phyloP scores from a whole-genome alignment of 2,888 invertebrate genomes.

The Oxyscelio sp. region DNA sequence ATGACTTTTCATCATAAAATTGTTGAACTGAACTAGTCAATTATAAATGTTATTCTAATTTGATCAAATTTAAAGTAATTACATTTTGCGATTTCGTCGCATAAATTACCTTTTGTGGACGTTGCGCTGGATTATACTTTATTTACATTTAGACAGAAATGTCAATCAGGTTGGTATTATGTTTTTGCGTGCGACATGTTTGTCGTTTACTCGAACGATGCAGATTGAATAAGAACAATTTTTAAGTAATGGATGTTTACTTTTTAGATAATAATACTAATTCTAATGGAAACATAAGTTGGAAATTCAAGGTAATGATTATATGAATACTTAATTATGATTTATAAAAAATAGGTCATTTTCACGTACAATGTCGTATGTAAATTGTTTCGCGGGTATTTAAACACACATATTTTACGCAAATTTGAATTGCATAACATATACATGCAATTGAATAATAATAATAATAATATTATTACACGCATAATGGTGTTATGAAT shows the following conservation, averaged over 20 bases:
- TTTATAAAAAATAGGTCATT: neutral
- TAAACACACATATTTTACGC: slow-evolving; percentile 21
- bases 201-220: slow-evolving; percentile 2
- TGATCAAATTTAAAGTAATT: slow-evolving; percentile 33
- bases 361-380: slow-evolving; percentile 24
- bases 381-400: slow-evolving; percentile 19
- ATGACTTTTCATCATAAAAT: no score
- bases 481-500: slow-evolving; percentile 12
- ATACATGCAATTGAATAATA: slow-evolving; percentile 17
- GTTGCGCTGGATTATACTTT: slow-evolving; percentile 37
- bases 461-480: neutral
- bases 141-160: slow-evolving; percentile 26
- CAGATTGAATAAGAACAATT: slow-evolving; percentile 13
- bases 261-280: neutral
- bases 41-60: no score
- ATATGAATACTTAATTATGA: neutral
- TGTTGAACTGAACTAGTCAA: no score
- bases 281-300: neutral
- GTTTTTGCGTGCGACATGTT: slow-evolving; percentile 19
- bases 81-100: slow-evolving; percentile 23
- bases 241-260: neutral
- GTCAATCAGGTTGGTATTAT: slow-evolving; percentile 28
- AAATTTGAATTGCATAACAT: slow-evolving; percentile 27
- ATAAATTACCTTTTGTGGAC: slow-evolving; percentile 38
- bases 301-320: slow-evolving; percentile 11